A percentile compares a stretch with the other conserved stretches of the same genome.
Conservation (phyloP, 2,797 vertebrate species). For the Tarsius wallacei region DNA sequence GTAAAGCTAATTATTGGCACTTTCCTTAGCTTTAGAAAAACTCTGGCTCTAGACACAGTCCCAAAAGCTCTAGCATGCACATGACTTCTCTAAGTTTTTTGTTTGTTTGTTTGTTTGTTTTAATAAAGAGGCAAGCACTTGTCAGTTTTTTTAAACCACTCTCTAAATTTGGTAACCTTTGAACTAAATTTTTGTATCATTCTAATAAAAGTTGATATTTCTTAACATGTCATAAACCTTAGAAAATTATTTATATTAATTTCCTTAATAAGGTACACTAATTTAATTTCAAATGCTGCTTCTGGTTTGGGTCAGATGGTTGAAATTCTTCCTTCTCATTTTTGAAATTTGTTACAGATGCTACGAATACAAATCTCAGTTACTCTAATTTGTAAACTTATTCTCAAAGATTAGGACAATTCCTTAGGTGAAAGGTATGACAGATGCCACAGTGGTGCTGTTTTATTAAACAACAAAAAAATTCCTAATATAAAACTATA, state of each 20-base stretch:
- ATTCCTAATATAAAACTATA: not conserved
- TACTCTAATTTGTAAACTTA: not conserved
- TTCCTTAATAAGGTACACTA: slow-evolving; percentile 17
- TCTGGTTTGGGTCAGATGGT: not conserved
- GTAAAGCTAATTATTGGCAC: not conserved
- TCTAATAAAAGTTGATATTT: not conserved
- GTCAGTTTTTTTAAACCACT: slow-evolving; percentile 26
- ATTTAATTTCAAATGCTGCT: slow-evolving; percentile 50
- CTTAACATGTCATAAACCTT: slow-evolving; percentile 54
- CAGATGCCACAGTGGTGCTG: not conserved
- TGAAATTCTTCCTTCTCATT: slow-evolving; percentile 12
- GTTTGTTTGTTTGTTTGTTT: not conserved
- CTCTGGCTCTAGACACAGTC: not conserved
- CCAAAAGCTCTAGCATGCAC: slow-evolving; percentile 15
- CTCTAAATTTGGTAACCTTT: slow-evolving; percentile 22
- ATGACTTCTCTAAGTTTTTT: not conserved
- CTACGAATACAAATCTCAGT: not conserved
- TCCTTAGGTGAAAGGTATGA: not conserved
- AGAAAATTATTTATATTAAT: slow-evolving; percentile 40
- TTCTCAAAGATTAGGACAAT: not conserved
- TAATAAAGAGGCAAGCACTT: not conserved
- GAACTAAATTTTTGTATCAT: slow-evolving; percentile 36
- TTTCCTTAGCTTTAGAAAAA: not conserved
- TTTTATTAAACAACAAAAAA: not conserved
- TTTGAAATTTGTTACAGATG: slow-evolving; percentile 4